Conservation (phyloP, 2,888 invertebrate genomes). For the Cryptus armator region DNA sequence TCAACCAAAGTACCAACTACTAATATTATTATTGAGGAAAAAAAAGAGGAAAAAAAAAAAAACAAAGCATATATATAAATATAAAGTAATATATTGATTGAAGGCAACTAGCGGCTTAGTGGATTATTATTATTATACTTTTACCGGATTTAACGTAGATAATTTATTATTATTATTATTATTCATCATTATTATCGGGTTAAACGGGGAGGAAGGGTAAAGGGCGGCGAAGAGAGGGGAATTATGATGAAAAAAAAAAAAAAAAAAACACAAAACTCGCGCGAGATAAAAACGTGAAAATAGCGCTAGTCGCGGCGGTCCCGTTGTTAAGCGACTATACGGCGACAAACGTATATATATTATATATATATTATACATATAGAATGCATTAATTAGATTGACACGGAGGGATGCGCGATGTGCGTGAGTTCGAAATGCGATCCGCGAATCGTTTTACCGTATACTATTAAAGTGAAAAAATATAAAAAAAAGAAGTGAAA, state of each 20-base stretch:
- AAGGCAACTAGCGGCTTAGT: conserved; percentile 81
- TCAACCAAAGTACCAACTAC: conserved; percentile 90
- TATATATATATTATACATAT: conserved; percentile 26
- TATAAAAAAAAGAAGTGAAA: conserved; percentile 19
- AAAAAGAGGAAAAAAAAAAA: conserved; percentile 70
- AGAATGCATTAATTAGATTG: conserved; percentile 47
- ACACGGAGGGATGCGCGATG: conserved; percentile 35
- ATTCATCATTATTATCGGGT: conserved; percentile 77
- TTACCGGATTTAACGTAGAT: conserved; percentile 81
- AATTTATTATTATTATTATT: conserved; percentile 85
- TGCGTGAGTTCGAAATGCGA: conserved; percentile 57
- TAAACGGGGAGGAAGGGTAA: conserved; percentile 64
- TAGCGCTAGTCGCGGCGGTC: conserved; percentile 42
- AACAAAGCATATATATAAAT: conserved; percentile 86
- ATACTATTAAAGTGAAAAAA: conserved; percentile 40
- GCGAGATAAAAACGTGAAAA: conserved; percentile 41
- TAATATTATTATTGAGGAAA: conserved; percentile 84
- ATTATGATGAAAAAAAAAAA: conserved; percentile 20
- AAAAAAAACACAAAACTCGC: no score
- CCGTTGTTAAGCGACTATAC: conserved; percentile 57
- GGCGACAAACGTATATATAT: conserved; percentile 53
- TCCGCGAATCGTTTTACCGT: conserved; percentile 50
- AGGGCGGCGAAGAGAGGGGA: conserved; percentile 49
- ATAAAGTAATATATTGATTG: conserved; percentile 83
- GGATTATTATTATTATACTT: conserved; percentile 75